Conservation (phyloP, 2,797 vertebrate species). For the Sebastes ruberrimus region DNA sequence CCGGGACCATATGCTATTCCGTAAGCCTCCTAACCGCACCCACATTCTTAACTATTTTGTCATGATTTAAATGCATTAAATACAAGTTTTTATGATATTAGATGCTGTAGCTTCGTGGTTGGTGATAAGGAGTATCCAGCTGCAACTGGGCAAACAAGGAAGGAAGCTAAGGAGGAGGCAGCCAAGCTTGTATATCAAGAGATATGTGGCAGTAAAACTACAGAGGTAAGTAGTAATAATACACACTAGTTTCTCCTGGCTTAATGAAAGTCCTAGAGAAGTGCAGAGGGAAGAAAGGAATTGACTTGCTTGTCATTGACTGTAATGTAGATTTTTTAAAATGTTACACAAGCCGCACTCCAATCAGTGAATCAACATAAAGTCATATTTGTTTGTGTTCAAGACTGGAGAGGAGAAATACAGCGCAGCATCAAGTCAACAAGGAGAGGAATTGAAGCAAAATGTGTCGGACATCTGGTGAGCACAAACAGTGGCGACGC, state of each 20-base stretch:
- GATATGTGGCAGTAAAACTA: conserved; percentile 3
- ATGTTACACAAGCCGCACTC: background rate
- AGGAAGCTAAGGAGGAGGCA: conserved; percentile 2
- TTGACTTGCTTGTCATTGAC: background rate
- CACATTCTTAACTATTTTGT: background rate
- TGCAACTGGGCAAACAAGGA: background rate
- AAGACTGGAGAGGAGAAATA: conserved; percentile 48
- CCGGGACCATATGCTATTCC: background rate
- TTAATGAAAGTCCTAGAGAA: background rate
- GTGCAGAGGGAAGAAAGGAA: background rate
- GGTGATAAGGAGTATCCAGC: conserved; percentile 35
- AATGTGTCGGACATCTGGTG: background rate
- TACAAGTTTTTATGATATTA: background rate
- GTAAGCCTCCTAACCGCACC: conserved; percentile 53
- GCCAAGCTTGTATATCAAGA: background rate
- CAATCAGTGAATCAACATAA: background rate
- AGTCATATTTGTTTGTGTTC: conserved; percentile 6
- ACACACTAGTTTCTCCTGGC: background rate
- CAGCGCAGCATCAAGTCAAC: background rate
- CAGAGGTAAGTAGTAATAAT: conserved; percentile 34
- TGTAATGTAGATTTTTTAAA: background rate
- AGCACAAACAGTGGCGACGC: background rate
- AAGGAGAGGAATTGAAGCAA: background rate
- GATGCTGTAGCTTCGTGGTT: conserved; percentile 65
- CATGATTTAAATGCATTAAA: background rate